Evolutionary conservation across 2,113 vertebrate species (phyloP), one percentile per base, ranked within the genome.

Genomic region (Micronycteris hirsuta): DNA sequence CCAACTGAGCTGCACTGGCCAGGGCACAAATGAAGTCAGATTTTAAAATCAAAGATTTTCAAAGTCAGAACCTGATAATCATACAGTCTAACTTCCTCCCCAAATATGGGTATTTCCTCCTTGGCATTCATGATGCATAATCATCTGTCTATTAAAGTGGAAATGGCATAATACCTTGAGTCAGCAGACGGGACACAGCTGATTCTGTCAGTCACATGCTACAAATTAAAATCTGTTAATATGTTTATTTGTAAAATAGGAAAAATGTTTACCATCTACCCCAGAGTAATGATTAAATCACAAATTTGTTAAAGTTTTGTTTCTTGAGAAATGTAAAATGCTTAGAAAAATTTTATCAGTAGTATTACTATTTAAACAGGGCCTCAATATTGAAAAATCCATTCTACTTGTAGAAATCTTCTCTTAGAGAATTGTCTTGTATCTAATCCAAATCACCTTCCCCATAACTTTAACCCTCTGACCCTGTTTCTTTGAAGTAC

Each of bases 61-160:
- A 54, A 70, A 86, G 31, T 89, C 71, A 94, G n/a, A 87, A 93
- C 8, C 12, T 54, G 43, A 82, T 17, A 81, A 95, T 76, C 14
- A 84, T 0, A 28, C 1, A 89, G 80, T 67, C 45, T 81, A 92
- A 93, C 14, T 96, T 96, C 93, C 54, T 93, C 45, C 80, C 31
- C 33, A 71, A 80, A 82, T 56, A 56, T 0, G 11, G 56, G 26
- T 38, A 87, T 81, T 97, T 94, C 88, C 77, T 96, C 38, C 65
- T 38, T 24, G 49, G 52, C 67, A 84, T 78, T 74, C 33, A 70
- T 97, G 97, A 97, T 45, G 63, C 95, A 97, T 10, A 4, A 65
- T 97, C 97, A 97, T 70, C 91, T 93, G 96, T 77, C 15, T 80
- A 24, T 61, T 76, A 52, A 76, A 91, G 61, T 28, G 74, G 68